These are phyloP conservation scores for Dasysyrphus albostriatus DNA, from an alignment of 2,888 invertebrate species.

Conservation along the genomic window DNA sequence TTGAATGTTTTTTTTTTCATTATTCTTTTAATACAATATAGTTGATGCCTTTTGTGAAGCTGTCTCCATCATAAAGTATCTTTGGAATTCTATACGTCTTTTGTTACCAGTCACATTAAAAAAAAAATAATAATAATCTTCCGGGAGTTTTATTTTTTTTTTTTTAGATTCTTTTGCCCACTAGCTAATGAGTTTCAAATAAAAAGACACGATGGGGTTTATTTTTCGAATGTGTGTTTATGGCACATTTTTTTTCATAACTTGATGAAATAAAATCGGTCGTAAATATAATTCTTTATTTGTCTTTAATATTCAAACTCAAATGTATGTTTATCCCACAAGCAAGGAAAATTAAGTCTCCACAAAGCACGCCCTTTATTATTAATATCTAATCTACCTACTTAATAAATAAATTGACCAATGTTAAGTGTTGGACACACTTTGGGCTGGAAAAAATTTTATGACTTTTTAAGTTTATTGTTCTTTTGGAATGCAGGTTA, in stretches of 20 bases:
- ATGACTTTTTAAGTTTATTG: too few species aligned
- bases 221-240: neutral
- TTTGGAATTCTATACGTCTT: constrained; percentile 20
- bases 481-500: too few species aligned
- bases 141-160: neutral
- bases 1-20: neutral
- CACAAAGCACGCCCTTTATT: neutral
- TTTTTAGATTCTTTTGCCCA: neutral
- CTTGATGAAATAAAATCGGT: constrained; percentile 41
- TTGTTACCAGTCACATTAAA: constrained; percentile 17
- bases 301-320: neutral
- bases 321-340: too few species aligned
- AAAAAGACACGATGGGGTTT: constrained; percentile 1
- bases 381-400: neutral
- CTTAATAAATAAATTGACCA: neutral
- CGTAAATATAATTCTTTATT: constrained; percentile 26
- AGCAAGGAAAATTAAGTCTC: neutral
- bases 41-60: neutral
- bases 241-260: constrained; percentile 16
- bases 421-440: neutral
- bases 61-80: constrained; percentile 1
- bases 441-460: too few species aligned
- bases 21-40: neutral
- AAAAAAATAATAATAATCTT: neutral
- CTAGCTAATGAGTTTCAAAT: constrained; percentile 14